phyloP scores from a whole-genome alignment of 2,113 vertebrate species.

The Phaethon lepturus region DNA sequence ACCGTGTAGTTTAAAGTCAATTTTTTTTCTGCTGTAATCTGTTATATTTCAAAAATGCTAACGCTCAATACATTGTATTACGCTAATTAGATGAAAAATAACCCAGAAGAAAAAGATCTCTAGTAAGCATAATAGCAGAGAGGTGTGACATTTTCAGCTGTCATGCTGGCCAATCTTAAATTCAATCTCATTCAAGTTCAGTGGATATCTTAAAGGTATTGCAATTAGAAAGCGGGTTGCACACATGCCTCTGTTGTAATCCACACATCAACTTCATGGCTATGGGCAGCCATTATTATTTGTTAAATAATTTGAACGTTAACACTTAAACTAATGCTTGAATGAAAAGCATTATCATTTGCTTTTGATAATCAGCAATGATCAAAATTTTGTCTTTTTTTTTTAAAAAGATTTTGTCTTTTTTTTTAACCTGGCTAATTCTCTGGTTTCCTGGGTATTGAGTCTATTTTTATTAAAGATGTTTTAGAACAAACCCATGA shows the following conservation, averaged over 20 bases:
- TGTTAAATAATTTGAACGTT: neutral
- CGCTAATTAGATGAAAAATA: constrained; percentile 16
- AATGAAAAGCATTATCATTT: too few species aligned
- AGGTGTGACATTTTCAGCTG: constrained; percentile 46
- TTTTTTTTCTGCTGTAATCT: neutral
- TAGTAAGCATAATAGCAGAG: neutral
- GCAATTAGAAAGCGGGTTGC: neutral
- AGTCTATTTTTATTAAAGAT: neutral
- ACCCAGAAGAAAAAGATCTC: constrained; percentile 1
- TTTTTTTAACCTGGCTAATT: neutral
- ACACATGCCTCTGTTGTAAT: neutral
- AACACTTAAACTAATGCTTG: neutral
- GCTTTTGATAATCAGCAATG: too few species aligned
- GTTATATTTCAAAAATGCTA: neutral
- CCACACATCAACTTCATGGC: neutral
- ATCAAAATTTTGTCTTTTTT: too few species aligned
- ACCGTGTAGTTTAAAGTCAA: neutral
- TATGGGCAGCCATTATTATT: neutral
- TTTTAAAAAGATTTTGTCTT: neutral
- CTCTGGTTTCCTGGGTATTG: neutral
- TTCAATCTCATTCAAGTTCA: neutral
- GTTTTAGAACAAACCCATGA: neutral
- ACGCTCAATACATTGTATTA: neutral
- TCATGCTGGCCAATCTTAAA: constrained; percentile 20
- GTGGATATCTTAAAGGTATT: neutral